These are phyloP conservation scores for Bombus fervidus DNA, from an alignment of 1,140 invertebrate genomes.

Conservation along the genomic window DNA sequence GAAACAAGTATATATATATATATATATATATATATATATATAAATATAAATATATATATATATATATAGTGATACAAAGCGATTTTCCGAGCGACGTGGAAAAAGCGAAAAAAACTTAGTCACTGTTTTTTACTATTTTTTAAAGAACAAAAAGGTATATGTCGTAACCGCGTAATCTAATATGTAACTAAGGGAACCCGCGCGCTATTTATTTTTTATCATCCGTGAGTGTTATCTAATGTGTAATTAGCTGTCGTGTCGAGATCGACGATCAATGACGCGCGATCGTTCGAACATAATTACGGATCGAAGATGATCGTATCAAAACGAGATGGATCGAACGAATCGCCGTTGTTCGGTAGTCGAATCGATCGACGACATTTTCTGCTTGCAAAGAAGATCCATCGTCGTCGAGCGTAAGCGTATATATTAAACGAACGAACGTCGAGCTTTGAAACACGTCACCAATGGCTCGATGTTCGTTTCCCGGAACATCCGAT, in stretches of 20 bases:
- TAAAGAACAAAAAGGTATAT: slow-evolving; percentile 69
- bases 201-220: slow-evolving; percentile 81
- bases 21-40: slow-evolving; percentile 14
- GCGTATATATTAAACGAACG: not conserved
- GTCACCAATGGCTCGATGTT: slow-evolving; percentile 17
- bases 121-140: slow-evolving; percentile 82
- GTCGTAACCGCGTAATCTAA: slow-evolving; percentile 76
- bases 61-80: slow-evolving; percentile 69
- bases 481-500: not conserved
- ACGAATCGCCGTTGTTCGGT: not conserved
- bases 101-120: slow-evolving; percentile 78
- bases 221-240: slow-evolving; percentile 61
- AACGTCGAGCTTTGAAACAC: slow-evolving; percentile 5
- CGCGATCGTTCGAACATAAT: not conserved
- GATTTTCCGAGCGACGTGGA: slow-evolving; percentile 74
- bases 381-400: slow-evolving; percentile 41
- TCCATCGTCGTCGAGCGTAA: slow-evolving; percentile 15
- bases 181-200: slow-evolving; percentile 76
- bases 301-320: not conserved
- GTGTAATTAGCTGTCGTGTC: slow-evolving; percentile 40
- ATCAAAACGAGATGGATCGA: not conserved
- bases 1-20: slow-evolving; percentile 37
- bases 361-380: slow-evolving; percentile 13
- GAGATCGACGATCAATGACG: slow-evolving; percentile 41
- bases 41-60: slow-evolving; percentile 24